Evolutionary conservation across 2,888 invertebrate genomes (phyloP).

Genomic region (Leucophenga maculata): DNA sequence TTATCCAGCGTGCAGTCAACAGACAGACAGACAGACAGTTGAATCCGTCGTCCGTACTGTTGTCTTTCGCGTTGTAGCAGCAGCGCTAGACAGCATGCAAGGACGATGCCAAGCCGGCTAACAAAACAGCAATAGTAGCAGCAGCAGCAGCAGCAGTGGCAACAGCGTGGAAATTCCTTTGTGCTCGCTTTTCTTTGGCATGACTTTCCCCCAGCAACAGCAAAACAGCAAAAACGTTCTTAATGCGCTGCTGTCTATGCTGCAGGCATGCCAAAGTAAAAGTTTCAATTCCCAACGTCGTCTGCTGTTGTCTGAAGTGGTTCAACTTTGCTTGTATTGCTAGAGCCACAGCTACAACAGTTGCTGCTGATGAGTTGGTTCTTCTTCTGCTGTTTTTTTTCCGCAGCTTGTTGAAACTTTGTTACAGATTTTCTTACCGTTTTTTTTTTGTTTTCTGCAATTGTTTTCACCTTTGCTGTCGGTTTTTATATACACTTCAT

Average conservation of each 20-base stretch:
- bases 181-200: conserved; percentile 48
- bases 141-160: conserved; percentile 6
- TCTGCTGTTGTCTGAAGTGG: conserved; percentile 29
- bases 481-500: background rate
- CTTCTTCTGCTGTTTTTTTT: conserved; percentile 20
- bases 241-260: conserved; percentile 2
- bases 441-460: conserved; percentile 17
- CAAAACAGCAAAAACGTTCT: background rate
- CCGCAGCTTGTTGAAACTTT: background rate
- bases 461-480: conserved; percentile 24
- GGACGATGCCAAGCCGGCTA: conserved; percentile 33
- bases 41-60: too few species aligned
- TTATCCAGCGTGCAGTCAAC: too few species aligned
- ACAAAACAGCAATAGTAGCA: conserved; percentile 42
- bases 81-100: conserved; percentile 16
- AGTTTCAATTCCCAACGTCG: conserved; percentile 41
- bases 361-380: conserved; percentile 21
- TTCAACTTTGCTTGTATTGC: background rate
- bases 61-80: background rate
- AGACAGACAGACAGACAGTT: conserved; percentile 4
- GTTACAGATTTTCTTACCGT: conserved; percentile 16
- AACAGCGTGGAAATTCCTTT: conserved; percentile 51
- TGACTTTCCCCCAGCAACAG: background rate
- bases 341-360: background rate
- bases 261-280: conserved; percentile 32